Evolutionary conservation across 2,888 invertebrate genomes (phyloP), one percentile per base, ranked within the genome.

Genomic region (Mechanitis messenoides): DNA sequence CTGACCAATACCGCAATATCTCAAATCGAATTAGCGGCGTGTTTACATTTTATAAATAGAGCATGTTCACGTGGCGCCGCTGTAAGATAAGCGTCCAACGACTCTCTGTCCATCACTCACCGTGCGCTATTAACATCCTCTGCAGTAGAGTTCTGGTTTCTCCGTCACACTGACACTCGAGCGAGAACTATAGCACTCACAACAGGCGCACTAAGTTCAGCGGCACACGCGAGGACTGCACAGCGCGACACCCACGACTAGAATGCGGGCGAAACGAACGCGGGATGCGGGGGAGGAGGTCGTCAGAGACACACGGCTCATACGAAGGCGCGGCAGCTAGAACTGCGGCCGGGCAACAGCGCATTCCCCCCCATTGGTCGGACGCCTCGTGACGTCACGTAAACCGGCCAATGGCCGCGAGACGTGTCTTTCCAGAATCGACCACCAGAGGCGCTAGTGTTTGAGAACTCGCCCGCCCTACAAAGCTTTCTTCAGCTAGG

Each of bases 91-190:
- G 83, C 73, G 80, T 74, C 72, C 77, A 75, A 72, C 75, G 76
- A 75, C 77, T 76, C 71, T 72, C 70, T 74, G 74, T 71, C 73
- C 59, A 75, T 77, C 82, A 89, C 90, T 90, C 84, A 90, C 90
- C 90, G 88, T 88, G 85, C 80, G 87, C 90, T 90, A 89, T 87
- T 87, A 89, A 89, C 90, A 90, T 90, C 88, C 89, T 90, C 90
- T 81, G 87, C 83, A 82, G 78, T 78, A 74, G 79, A 79, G 74
- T 76, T 80, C 83, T 71, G 81, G 84, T 78, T 84, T 81, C 85
- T 84, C 81, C 79, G 83, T 82, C 83, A 85, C 88, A 88, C 88
- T 85, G 85, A 85, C 88, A 89, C 90, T 85, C 83, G 88, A 78
- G 85, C 84, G 84, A 82, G 84, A 86, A 84, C 72, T 74, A 78